A percentile compares a stretch with the other conserved stretches of the same genome.
phyloP scores from a whole-genome alignment of 2,113 vertebrate species.

The Anarrhichthys ocellatus region DNA sequence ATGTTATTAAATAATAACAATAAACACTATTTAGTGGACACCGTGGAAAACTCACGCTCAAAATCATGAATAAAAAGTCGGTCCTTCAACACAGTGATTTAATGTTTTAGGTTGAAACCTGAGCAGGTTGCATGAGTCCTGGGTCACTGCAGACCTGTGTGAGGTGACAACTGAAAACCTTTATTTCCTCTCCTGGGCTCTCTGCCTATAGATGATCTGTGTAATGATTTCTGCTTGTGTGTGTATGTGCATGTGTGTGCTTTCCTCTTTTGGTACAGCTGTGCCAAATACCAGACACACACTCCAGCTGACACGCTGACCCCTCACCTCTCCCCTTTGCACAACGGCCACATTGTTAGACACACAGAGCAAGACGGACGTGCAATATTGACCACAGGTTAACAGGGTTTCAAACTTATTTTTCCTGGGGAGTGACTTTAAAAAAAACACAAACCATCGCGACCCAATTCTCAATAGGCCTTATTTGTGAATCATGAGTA shows the following conservation, averaged over 20 bases:
- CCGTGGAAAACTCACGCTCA: neutral
- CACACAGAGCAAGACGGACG: slow-evolving; percentile 19
- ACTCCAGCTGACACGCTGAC: slow-evolving; percentile 80
- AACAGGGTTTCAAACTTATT: slow-evolving; percentile 10
- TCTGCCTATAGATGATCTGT: slow-evolving; percentile 3
- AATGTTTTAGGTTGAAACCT: neutral
- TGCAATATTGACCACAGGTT: slow-evolving; percentile 28
- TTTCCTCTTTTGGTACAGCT: slow-evolving; percentile 53
- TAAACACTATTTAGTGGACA: too few species aligned
- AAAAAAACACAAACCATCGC: neutral
- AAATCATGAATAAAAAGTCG: neutral
- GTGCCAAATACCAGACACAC: slow-evolving; percentile 81
- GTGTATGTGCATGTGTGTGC: slow-evolving; percentile 13
- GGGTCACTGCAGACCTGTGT: slow-evolving; percentile 11
- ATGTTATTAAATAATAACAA: neutral
- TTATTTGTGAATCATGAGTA: neutral
- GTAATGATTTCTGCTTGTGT: neutral
- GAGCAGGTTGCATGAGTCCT: neutral
- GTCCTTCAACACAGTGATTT: neutral
- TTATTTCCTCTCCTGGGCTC: neutral
- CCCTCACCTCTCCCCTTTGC: slow-evolving; percentile 77
- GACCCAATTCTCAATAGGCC: neutral
- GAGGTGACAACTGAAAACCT: neutral
- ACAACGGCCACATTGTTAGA: slow-evolving; percentile 72
- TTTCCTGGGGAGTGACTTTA: too few species aligned